Percentiles rank a stretch among this genome's conserved stretches.
phyloP scores from a whole-genome alignment of 1,140 invertebrate genomes.

The Drosophila suzukii region DNA sequence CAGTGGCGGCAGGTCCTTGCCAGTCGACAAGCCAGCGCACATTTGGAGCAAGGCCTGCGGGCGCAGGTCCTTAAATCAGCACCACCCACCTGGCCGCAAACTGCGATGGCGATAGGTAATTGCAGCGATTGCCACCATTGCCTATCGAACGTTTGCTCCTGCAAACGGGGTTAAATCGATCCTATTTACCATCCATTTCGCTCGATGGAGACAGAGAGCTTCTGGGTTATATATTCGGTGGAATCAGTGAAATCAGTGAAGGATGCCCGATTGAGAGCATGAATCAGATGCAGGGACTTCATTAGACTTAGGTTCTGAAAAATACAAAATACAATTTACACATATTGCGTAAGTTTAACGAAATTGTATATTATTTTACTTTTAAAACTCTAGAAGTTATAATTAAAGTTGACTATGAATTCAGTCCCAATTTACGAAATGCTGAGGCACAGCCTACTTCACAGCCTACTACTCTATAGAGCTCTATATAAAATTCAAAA shows the following conservation, averaged over 20 bases:
- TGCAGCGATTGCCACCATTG: slow-evolving; percentile 13
- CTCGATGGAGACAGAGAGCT: background rate
- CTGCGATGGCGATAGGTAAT: slow-evolving; percentile 16
- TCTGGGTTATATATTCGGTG: background rate
- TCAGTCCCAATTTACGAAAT: too few relatives aligned
- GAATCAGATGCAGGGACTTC: background rate
- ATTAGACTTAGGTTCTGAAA: too few relatives aligned
- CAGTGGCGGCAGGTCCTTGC: slow-evolving; percentile 1
- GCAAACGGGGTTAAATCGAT: slow-evolving; percentile 4
- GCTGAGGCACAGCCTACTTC: too few relatives aligned
- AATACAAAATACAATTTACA: too few relatives aligned
- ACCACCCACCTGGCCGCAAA: background rate
- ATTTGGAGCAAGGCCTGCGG: slow-evolving; percentile 19
- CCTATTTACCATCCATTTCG: slow-evolving; percentile 1
- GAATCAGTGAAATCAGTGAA: background rate
- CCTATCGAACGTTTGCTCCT: slow-evolving; percentile 4
- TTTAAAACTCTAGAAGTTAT: too few relatives aligned
- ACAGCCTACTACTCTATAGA: too few relatives aligned
- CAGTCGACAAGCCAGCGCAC: slow-evolving; percentile 6
- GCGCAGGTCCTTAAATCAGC: slow-evolving; percentile 14
- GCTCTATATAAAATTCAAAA: too few relatives aligned
- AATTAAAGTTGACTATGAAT: too few relatives aligned
- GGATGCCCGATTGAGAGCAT: background rate
- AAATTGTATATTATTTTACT: too few relatives aligned
- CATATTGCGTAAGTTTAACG: too few relatives aligned